Conservation (phyloP, 2,888 invertebrate species). For the Acanthopleura granulata region DNA sequence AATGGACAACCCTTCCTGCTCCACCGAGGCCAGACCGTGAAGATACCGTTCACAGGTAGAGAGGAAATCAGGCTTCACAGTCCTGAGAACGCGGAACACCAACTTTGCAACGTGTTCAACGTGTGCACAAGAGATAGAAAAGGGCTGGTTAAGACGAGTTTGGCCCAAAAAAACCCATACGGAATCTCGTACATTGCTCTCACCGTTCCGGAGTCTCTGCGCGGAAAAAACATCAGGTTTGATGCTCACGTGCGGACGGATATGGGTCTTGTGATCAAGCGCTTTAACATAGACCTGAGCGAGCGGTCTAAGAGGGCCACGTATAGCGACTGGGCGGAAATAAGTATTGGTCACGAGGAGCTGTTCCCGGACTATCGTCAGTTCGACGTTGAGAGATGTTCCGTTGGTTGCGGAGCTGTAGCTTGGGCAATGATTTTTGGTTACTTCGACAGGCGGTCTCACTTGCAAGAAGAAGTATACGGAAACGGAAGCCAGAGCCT, state of each 20-base stretch:
- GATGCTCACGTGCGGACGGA: background rate
- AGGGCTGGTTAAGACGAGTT: background rate
- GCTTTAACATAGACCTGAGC: slow-evolving; percentile 18
- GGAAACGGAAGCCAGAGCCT: slow-evolving; percentile 23
- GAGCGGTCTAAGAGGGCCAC: slow-evolving; percentile 16
- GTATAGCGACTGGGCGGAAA: slow-evolving; percentile 13
- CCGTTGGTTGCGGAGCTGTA: slow-evolving; percentile 31
- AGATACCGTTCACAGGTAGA: background rate
- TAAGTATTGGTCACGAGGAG: slow-evolving; percentile 21
- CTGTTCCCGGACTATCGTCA: slow-evolving; percentile 31
- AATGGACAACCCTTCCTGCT: background rate
- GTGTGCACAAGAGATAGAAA: background rate
- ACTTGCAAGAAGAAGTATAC: slow-evolving; percentile 17
- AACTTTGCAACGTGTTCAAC: background rate
- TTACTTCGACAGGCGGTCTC: slow-evolving; percentile 28
- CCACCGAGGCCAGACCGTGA: background rate
- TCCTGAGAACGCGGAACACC: background rate
- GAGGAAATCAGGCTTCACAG: background rate
- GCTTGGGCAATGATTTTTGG: slow-evolving; percentile 31
- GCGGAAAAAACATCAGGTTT: background rate
- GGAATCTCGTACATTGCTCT: slow-evolving; percentile 1
- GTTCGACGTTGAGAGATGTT: slow-evolving; percentile 9
- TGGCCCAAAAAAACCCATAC: background rate
- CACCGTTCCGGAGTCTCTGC: background rate
- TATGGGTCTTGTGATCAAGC: background rate